A percentile compares a stretch with the other conserved stretches of the same genome.
Conservation (phyloP, 2,113 vertebrate species). For the Phaethon lepturus region DNA sequence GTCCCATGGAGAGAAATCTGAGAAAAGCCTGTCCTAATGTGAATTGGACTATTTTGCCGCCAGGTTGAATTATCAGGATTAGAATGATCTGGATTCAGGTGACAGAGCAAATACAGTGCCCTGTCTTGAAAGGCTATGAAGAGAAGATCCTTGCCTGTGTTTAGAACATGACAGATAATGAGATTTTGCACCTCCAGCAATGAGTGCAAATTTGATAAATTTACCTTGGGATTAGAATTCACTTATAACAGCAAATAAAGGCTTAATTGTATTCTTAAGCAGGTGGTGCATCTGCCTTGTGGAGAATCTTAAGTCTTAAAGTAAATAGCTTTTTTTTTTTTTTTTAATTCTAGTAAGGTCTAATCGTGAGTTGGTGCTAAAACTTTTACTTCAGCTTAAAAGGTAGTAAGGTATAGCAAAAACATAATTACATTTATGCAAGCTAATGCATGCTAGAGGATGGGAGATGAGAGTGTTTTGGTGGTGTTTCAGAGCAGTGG, state of each 20-base stretch:
- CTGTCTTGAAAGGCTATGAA: background rate
- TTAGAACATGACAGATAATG: background rate
- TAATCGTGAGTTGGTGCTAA: background rate
- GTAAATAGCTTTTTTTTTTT: background rate
- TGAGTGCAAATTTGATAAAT: background rate
- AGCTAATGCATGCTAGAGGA: background rate
- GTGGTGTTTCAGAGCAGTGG: background rate
- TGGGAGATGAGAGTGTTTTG: background rate
- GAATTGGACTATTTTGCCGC: constrained; percentile 12
- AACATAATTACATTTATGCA: background rate
- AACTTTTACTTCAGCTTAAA: background rate
- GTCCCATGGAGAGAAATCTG: background rate
- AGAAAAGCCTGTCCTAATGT: background rate
- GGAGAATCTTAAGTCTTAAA: background rate
- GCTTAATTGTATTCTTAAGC: background rate
- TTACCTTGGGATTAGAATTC: background rate
- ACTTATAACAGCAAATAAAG: background rate
- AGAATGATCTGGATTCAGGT: background rate
- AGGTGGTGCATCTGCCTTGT: background rate
- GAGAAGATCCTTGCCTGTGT: background rate
- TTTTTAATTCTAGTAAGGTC: background rate
- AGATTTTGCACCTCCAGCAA: background rate
- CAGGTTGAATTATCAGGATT: background rate
- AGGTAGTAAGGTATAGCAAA: background rate
- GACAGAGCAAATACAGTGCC: background rate